These are phyloP conservation scores for Daktulosphaira vitifoliae DNA, from an alignment of 1,140 invertebrate genomes.

Conservation along the genomic window DNA sequence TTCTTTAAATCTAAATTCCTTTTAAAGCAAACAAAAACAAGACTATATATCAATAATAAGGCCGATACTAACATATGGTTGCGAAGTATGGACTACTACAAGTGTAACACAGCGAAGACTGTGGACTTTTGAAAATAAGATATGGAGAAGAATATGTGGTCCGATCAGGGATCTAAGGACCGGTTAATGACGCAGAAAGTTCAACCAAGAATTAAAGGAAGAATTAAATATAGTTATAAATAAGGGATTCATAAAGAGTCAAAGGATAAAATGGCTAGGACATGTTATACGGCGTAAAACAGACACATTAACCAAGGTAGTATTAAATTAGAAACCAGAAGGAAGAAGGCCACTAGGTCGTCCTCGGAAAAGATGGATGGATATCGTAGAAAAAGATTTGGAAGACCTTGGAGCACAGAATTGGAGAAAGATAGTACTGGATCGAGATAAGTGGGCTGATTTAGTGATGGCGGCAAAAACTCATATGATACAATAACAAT, in stretches of 20 bases:
- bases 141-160: neutral
- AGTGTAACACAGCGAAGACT: neutral
- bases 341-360: neutral
- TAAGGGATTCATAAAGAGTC: neutral
- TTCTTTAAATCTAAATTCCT: neutral
- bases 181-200: neutral
- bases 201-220: slow-evolving; percentile 4
- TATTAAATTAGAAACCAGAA: neutral
- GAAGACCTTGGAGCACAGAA: neutral
- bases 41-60: slow-evolving; percentile 1
- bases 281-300: neutral
- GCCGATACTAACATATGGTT: neutral
- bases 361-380: neutral
- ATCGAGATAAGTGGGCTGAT: slow-evolving; percentile 1
- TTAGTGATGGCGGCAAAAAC: slow-evolving; percentile 4
- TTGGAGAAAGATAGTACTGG: neutral
- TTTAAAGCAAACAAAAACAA: neutral
- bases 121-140: slow-evolving; percentile 4
- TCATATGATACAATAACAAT: too few species aligned
- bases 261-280: too few species aligned
- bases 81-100: neutral
- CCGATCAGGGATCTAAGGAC: neutral
- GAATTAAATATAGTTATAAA: slow-evolving; percentile 1
- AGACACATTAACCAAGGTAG: slow-evolving; percentile 1
- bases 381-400: neutral